These are phyloP conservation scores for Acanthoscelides obtectus DNA, from an alignment of 2,888 invertebrate species.

Conservation along the genomic window DNA sequence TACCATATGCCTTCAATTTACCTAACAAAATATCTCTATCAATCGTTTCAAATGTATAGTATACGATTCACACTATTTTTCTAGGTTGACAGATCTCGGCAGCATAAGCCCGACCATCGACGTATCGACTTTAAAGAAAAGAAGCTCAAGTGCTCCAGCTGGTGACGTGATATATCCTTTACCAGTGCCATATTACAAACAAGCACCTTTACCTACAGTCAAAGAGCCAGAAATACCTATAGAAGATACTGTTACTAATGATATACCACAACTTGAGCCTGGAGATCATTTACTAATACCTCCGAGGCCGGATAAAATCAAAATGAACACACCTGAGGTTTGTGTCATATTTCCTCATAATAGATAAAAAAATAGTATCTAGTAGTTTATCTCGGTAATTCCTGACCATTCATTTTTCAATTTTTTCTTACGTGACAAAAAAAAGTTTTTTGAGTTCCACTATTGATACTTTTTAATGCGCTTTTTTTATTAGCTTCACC, in stretches of 20 bases:
- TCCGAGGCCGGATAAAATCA: conserved; percentile 31
- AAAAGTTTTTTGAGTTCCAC: too few relatives aligned
- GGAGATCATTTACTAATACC: conserved; percentile 62
- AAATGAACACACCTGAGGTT: conserved; percentile 18
- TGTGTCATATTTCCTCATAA: not conserved
- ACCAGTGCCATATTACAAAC: conserved; percentile 38
- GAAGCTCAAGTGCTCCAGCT: conserved; percentile 54
- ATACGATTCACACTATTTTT: too few relatives aligned
- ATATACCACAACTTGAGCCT: conserved; percentile 55
- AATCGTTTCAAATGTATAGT: too few relatives aligned
- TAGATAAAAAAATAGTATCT: too few relatives aligned
- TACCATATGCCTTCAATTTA: too few relatives aligned
- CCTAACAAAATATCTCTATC: too few relatives aligned
- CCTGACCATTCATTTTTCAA: too few relatives aligned
- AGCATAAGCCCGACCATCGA: conserved; percentile 53
- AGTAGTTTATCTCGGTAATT: too few relatives aligned
- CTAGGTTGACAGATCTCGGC: conserved; percentile 72
- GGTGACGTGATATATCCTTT: conserved; percentile 46
- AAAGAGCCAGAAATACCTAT: conserved; percentile 34
- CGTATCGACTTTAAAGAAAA: conserved; percentile 51
- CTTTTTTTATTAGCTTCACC: too few relatives aligned
- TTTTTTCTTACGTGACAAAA: too few relatives aligned
- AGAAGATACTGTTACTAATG: conserved; percentile 23
- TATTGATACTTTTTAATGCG: too few relatives aligned
- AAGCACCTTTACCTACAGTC: conserved; percentile 33